Percentiles rank a stretch among this genome's conserved stretches.
Evolutionary conservation across 2,797 vertebrate genomes (phyloP).

Genomic region (Rhinichthys osculus): DNA sequence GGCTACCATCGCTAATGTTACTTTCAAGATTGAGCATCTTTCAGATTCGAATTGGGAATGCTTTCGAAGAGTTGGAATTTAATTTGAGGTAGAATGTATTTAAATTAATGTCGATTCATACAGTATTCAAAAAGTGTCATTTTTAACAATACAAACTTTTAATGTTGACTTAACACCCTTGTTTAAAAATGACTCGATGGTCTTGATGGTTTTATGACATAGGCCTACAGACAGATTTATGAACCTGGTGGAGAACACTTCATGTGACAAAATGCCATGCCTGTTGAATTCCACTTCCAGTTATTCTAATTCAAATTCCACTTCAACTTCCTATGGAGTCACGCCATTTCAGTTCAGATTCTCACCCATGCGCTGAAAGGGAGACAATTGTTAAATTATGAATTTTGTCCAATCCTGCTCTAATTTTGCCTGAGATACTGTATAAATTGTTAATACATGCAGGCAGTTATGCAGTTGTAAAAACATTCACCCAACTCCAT

Average conservation of each 20-base stretch:
- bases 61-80: background rate
- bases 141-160: background rate
- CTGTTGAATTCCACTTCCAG: background rate
- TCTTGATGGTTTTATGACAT: background rate
- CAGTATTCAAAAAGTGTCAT: background rate
- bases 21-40: background rate
- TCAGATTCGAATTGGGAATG: background rate
- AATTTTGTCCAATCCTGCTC: background rate
- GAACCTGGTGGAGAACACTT: background rate
- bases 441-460: slow-evolving; percentile 9
- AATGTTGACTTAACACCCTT: background rate
- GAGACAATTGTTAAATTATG: background rate
- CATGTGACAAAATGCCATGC: background rate
- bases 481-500: background rate
- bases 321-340: background rate
- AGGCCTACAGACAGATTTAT: background rate
- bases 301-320: background rate
- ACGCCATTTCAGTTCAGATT: background rate
- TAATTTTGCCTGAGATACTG: slow-evolving; percentile 3
- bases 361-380: background rate
- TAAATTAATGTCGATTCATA: background rate
- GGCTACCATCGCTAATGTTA: slow-evolving; percentile 25
- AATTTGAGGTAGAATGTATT: background rate
- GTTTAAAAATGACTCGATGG: background rate
- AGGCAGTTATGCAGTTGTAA: slow-evolving; percentile 12